A percentile compares a stretch with the other conserved stretches of the same genome.
Evolutionary conservation across 2,797 vertebrate species (phyloP).

Genomic region (Acanthurus lineatus): DNA sequence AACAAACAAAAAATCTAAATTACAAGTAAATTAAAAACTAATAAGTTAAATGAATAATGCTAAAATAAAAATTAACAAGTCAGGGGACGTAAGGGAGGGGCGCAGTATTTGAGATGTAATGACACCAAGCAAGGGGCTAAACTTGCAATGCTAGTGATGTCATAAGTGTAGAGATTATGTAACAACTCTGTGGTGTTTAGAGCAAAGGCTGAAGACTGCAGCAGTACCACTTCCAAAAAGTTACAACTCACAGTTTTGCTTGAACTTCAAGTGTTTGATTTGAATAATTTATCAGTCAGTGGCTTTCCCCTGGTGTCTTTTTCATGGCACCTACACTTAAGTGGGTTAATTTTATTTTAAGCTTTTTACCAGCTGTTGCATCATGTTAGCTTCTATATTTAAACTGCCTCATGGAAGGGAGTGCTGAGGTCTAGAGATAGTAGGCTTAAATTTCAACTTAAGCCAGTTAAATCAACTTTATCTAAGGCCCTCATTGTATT

Average conservation of each 20-base stretch:
- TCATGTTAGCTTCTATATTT: conserved; percentile 81
- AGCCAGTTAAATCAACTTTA: conserved; percentile 49
- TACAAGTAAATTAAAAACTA: neutral
- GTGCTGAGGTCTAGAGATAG: conserved; percentile 63
- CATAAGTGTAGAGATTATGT: conserved; percentile 32
- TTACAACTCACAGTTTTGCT: conserved; percentile 14
- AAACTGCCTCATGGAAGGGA: conserved; percentile 69
- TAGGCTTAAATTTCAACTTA: conserved; percentile 73
- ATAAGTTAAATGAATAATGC: neutral
- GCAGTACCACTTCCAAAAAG: neutral
- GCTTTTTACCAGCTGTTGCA: conserved; percentile 80
- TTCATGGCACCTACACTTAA: conserved; percentile 44
- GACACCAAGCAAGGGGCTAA: conserved; percentile 39
- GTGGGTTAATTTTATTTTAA: conserved; percentile 76
- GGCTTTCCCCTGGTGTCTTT: conserved; percentile 46
- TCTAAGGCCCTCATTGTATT: conserved; percentile 26
- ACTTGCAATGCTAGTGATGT: conserved; percentile 43
- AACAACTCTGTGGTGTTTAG: conserved; percentile 34
- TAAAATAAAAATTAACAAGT: neutral
- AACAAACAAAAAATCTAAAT: neutral
- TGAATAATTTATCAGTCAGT: conserved; percentile 38
- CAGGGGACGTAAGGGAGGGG: neutral
- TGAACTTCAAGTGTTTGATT: conserved; percentile 29
- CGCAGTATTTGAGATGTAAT: conserved; percentile 18
- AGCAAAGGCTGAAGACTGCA: neutral